These are phyloP conservation scores for Psettodes erumei DNA, from an alignment of 2,113 vertebrate species.

Conservation along the genomic window DNA sequence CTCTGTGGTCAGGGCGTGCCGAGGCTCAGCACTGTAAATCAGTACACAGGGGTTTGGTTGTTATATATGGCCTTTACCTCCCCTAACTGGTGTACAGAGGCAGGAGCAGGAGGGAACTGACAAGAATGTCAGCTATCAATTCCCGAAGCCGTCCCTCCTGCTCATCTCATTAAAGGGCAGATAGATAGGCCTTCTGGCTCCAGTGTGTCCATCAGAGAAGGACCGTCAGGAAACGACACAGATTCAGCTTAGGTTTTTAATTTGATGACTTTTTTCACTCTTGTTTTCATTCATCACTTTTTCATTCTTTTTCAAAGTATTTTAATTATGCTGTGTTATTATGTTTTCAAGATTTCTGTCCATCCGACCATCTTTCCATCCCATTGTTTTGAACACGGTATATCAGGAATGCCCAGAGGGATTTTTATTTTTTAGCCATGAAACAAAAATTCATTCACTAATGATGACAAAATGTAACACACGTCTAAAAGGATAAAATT, in stretches of 20 bases:
- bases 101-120: conserved; percentile 70
- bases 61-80: conserved; percentile 68
- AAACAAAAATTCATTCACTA: too few relatives aligned
- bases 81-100: conserved; percentile 76
- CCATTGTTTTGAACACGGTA: too few relatives aligned
- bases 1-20: conserved; percentile 40
- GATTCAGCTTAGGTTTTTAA: conserved; percentile 17
- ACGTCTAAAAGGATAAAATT: too few relatives aligned
- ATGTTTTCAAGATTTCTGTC: too few relatives aligned
- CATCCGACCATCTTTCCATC: too few relatives aligned
- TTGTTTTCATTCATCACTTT: not conserved
- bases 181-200: conserved; percentile 51
- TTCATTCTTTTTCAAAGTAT: not conserved
- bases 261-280: not conserved
- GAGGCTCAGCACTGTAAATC: conserved; percentile 70
- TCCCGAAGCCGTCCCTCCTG: conserved; percentile 46
- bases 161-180: conserved; percentile 75
- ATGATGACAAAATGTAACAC: too few relatives aligned
- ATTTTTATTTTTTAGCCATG: too few relatives aligned
- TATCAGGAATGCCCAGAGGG: too few relatives aligned
- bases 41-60: conserved; percentile 45
- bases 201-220: conserved; percentile 36
- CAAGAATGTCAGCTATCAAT: conserved; percentile 73
- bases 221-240: conserved; percentile 30
- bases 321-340: too few relatives aligned